phyloP scores from a whole-genome alignment of 2,113 vertebrate species.

The Muntiacus reevesi region DNA sequence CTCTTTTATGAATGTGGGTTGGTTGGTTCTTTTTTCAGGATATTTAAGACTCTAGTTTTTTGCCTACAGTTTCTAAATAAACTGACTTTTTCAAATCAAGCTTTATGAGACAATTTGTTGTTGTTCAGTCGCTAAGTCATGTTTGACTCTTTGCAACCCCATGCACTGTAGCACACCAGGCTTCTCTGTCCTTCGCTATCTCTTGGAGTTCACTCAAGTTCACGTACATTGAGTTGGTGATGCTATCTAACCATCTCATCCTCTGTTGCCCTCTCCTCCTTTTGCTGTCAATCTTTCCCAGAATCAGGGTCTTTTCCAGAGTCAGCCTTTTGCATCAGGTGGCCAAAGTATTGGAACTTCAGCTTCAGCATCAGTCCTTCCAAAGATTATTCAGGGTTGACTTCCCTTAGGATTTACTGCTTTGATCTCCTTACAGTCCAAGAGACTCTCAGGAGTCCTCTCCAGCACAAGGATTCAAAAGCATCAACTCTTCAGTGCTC shows the following conservation, averaged over 20 bases:
- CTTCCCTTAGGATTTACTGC: not conserved
- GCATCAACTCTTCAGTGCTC: not conserved
- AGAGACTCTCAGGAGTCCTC: not conserved
- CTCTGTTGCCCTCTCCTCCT: not conserved
- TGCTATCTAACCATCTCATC: not conserved
- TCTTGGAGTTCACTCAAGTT: not conserved
- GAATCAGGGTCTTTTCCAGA: not conserved
- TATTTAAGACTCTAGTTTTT: not conserved
- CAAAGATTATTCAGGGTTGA: not conserved
- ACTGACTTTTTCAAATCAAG: not conserved
- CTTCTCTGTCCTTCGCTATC: not conserved
- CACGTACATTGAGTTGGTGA: not conserved
- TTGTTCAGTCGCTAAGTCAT: not conserved
- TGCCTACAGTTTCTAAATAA: conserved; percentile 9
- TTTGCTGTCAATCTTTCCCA: not conserved
- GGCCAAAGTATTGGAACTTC: not conserved
- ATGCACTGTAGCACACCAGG: not conserved
- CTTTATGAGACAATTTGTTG: not conserved
- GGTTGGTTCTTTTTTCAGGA: not conserved
- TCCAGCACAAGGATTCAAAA: not conserved
- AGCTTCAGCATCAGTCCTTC: not conserved
- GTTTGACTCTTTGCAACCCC: not conserved
- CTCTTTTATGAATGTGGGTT: not conserved
- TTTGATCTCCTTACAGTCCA: not conserved
- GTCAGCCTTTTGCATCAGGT: not conserved